A percentile compares a stretch with the other conserved stretches of the same genome.
Conservation (phyloP, 35 echinoderm and acorn worm genomes). For the Antedon bifida region DNA sequence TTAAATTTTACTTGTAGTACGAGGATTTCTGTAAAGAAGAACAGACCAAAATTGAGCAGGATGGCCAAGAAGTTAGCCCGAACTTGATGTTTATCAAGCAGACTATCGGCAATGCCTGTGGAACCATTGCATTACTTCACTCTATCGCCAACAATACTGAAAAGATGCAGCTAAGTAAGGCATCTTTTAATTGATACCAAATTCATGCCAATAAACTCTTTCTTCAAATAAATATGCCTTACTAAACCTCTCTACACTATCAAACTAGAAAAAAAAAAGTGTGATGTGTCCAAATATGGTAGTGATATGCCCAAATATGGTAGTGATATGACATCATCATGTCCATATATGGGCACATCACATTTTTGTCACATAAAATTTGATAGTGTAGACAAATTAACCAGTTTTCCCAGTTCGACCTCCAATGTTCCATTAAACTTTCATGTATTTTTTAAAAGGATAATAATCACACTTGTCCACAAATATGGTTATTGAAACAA, state of each 20-base stretch:
- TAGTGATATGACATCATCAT: no score
- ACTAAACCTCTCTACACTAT: no score
- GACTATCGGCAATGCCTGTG: constrained; percentile 91
- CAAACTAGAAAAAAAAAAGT: no score
- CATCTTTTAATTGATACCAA: not conserved
- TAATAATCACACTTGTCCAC: no score
- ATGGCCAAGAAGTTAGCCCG: constrained; percentile 48
- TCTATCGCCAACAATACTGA: constrained; percentile 61
- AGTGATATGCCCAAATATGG: no score
- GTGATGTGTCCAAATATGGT: no score
- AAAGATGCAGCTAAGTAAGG: constrained; percentile 32
- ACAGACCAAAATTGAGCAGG: constrained; percentile 39
- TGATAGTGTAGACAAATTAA: not conserved
- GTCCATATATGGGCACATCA: no score
- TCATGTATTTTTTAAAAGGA: no score
- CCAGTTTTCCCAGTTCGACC: no score
- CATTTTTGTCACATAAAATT: no score
- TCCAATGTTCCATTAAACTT: no score
- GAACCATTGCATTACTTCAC: constrained; percentile 85
- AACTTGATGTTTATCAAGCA: constrained; percentile 90
- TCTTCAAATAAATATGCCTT: not conserved
- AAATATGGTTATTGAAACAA: no score
- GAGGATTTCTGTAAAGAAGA: constrained; percentile 1
- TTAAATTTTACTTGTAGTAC: not conserved
- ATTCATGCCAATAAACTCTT: not conserved